Evolutionary conservation across 2,113 vertebrate genomes (phyloP).

Genomic region (Columba janthina): DNA sequence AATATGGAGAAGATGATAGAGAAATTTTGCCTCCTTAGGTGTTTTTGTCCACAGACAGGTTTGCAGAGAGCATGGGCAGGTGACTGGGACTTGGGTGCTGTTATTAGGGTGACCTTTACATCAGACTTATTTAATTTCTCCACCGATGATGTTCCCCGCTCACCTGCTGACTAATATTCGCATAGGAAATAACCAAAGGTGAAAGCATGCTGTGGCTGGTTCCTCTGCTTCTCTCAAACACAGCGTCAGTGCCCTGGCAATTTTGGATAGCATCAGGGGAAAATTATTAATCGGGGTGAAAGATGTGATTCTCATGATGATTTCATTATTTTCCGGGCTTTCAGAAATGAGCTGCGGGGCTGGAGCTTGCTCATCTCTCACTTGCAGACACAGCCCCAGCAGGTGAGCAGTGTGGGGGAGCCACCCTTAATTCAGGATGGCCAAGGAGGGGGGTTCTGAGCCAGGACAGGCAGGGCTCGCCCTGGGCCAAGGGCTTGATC

Average conservation of each 20-base stretch:
- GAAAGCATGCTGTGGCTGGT: neutral
- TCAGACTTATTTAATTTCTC: neutral
- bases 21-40: neutral
- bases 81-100: neutral
- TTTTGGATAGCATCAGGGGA: neutral
- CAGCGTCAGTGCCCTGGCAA: accelerated
- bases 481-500: neutral
- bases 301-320: neutral
- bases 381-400: neutral
- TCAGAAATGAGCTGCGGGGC: neutral
- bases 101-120: neutral
- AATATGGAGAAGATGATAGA: neutral
- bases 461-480: neutral
- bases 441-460: neutral
- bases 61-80: neutral
- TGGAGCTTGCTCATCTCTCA: neutral
- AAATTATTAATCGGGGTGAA: neutral
- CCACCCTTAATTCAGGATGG: neutral
- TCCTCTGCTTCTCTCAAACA: neutral
- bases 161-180: neutral
- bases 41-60: neutral
- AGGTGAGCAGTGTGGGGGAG: accelerated
- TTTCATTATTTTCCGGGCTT: neutral
- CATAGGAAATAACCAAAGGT: neutral
- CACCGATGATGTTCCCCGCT: accelerated